Conservation (phyloP, 2,888 invertebrate species). For the Leucania comma region DNA sequence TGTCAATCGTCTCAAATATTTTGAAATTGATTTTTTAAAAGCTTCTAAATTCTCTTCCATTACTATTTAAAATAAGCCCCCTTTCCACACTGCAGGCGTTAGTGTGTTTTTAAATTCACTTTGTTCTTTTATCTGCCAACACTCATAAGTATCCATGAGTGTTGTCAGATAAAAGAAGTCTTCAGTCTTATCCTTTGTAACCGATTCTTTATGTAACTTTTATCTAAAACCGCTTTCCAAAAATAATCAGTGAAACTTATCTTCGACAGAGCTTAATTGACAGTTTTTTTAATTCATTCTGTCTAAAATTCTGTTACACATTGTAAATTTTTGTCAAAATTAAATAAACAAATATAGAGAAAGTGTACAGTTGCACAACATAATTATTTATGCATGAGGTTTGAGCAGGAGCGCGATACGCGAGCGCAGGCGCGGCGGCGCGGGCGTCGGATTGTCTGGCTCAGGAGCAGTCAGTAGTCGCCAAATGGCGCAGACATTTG, state of each 20-base stretch:
- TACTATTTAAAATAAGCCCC: constrained; percentile 19
- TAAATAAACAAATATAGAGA: constrained; percentile 35
- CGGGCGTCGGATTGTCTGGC: constrained; percentile 82
- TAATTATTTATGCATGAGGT: constrained; percentile 46
- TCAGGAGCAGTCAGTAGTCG: constrained; percentile 55
- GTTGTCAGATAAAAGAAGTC: too few species aligned
- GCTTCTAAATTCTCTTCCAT: constrained; percentile 11
- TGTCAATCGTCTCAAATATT: constrained; percentile 10
- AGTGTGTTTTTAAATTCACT: constrained; percentile 36
- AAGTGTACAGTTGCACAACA: constrained; percentile 36
- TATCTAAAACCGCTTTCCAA: constrained; percentile 43
- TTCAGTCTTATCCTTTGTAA: constrained; percentile 35
- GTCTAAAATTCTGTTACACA: constrained; percentile 9
- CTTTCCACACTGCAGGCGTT: constrained; percentile 13
- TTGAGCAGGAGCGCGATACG: constrained; percentile 36
- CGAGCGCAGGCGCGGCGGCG: constrained; percentile 41
- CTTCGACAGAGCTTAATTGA: constrained; percentile 9
- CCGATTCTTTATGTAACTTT: constrained; percentile 16
- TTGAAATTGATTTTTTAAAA: constrained; percentile 17
- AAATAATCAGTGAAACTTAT: constrained; percentile 30
- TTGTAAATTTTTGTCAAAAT: constrained; percentile 33
- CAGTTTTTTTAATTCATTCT: constrained; percentile 6
- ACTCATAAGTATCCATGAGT: constrained; percentile 10
- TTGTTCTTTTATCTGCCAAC: constrained; percentile 28
- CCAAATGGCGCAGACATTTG: constrained; percentile 65